These are phyloP conservation scores for Halcyon senegalensis DNA, from an alignment of 2,113 vertebrate genomes.

Conservation along the genomic window DNA sequence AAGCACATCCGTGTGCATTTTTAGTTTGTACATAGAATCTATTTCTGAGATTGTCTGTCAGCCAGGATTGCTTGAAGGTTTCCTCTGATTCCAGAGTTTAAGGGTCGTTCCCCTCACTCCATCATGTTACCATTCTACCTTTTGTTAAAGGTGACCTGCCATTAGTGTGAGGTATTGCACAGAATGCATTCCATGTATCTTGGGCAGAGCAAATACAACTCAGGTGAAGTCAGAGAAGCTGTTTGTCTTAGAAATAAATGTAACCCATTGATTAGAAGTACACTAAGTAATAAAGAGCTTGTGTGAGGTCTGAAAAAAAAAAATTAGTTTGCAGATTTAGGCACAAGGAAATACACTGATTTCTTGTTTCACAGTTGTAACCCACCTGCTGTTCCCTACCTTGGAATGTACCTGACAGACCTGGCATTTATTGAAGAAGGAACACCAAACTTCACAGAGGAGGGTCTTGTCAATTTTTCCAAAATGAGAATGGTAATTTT, in stretches of 20 bases:
- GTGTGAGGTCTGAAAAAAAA: not conserved
- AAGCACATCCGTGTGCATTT: not conserved
- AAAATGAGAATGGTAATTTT: slow-evolving; percentile 98
- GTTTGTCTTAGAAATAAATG: not conserved
- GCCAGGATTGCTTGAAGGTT: not conserved
- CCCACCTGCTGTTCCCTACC: slow-evolving; percentile 95
- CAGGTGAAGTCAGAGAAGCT: not conserved
- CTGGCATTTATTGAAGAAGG: slow-evolving; percentile 98
- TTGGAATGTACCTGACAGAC: slow-evolving; percentile 98
- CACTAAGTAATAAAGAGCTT: not conserved
- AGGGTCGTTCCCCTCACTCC: not conserved
- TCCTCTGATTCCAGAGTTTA: not conserved
- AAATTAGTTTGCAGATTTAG: not conserved
- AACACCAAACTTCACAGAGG: slow-evolving; percentile 97
- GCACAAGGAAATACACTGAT: not conserved
- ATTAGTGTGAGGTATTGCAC: not conserved
- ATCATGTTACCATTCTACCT: not conserved
- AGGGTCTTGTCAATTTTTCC: slow-evolving; percentile 98
- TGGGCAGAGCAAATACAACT: not conserved
- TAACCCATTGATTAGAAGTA: not conserved
- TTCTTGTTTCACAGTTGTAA: slow-evolving; percentile 85
- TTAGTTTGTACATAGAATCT: not conserved
- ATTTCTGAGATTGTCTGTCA: not conserved
- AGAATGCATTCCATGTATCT: not conserved
- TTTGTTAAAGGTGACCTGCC: not conserved